Base-by-base conservation (phyloP, 2,113 vertebrate species). In the Siphamia tubifer region DNA sequence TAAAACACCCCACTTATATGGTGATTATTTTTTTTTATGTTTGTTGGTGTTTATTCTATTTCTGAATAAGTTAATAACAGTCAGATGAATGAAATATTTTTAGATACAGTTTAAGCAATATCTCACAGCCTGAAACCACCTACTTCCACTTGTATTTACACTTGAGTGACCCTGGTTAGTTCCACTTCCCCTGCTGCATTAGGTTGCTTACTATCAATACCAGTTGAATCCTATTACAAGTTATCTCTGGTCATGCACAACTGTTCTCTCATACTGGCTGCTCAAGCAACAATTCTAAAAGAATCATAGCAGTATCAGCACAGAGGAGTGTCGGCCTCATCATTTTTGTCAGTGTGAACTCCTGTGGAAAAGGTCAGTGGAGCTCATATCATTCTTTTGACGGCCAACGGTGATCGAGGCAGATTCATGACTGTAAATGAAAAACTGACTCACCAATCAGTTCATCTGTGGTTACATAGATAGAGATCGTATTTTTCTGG, bases 401-500 rank as follows among this genome's bases (percentile, higher is more conserved):
- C 43, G 54, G 49, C 12, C n/a, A 17, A 24, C 63, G 40, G 42
- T 40, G 28, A 43, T 34, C 7, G 8, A 21, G 40, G 9, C 39
- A 39, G 13, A 76, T 57, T 68, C 34, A 65, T 81, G 51, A 67
- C 20, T 39, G 12, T 8, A 16, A 21, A 52, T 61, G 35, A 68
- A 27, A 32, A 43, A 63, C 3, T 13, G 15, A 64, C 62, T 42
- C 21, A 23, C 19, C n/a, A 6, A 40, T 34, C 6, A 43, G 32
- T 38, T 43, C 21, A 62, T 42, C n/a, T 7, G 0, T 27, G 12
- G 20, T 51, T 28, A 7, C 0, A 3, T 11, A 48, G 24, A 52
- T 31, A n/a, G 31, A 42, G n/a, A 11, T 24, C 8, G 28, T 5
- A 16, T 21, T 30, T 30, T 11, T 34, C 31, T 28, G 15, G n/a